A percentile compares a stretch with the other conserved stretches of the same genome.
Conservation (phyloP, 2,797 vertebrate species). For the Pterois miles region DNA sequence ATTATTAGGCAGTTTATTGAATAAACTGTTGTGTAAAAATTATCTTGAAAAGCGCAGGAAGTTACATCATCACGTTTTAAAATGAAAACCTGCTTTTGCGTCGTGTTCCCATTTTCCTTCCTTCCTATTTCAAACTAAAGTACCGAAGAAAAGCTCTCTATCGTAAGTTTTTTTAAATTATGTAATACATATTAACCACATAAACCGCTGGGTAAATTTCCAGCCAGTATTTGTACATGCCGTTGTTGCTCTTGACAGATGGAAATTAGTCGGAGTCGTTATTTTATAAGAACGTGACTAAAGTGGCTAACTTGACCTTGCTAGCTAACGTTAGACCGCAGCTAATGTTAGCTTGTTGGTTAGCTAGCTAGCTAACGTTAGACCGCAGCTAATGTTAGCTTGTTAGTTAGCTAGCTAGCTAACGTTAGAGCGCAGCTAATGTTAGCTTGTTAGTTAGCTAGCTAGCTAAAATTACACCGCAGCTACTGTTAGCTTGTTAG, state of each 20-base stretch:
- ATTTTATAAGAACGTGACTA: not conserved
- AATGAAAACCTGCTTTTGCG: not conserved
- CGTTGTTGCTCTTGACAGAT: not conserved
- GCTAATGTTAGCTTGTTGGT: not conserved
- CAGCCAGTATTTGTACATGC: accelerated
- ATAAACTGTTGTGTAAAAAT: not conserved
- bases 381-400: no score
- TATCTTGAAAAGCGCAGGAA: not conserved
- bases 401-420: no score
- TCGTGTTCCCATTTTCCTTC: not conserved
- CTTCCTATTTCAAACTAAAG: no score
- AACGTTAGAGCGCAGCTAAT: no score
- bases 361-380: no score
- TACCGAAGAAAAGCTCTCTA: no score
- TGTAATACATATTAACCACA: accelerated
- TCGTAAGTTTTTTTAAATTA: not conserved
- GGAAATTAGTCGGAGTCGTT: accelerated
- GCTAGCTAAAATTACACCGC: no score
- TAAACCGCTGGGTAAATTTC: accelerated
- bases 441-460: no score
- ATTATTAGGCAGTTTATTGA: not conserved
- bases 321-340: not conserved
- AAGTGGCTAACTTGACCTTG: not conserved
- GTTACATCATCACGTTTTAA: not conserved
- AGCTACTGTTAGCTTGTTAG: no score